Evolutionary conservation across 2,888 invertebrate species (phyloP).

Genomic region (Mimachlamys varia): DNA sequence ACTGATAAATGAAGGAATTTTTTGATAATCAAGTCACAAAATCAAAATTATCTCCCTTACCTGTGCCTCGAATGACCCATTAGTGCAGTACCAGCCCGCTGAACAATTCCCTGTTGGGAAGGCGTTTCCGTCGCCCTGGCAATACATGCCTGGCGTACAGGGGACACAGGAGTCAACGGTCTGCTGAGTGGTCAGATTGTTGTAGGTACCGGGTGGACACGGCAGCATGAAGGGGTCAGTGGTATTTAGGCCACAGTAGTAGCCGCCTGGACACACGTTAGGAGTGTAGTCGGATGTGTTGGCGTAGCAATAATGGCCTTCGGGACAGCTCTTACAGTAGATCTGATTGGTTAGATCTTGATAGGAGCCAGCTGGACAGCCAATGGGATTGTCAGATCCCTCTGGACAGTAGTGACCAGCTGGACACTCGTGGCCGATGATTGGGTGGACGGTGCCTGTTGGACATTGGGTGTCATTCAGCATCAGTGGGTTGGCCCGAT

Average conservation of each 20-base stretch:
- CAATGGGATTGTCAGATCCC: slow-evolving; percentile 74
- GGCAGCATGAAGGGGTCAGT: slow-evolving; percentile 67
- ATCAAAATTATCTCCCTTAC: slow-evolving; percentile 58
- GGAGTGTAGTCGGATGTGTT: slow-evolving; percentile 75
- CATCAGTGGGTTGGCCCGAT: slow-evolving; percentile 75
- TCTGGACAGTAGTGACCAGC: slow-evolving; percentile 74
- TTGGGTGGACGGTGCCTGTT: slow-evolving; percentile 74
- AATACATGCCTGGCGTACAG: slow-evolving; percentile 75
- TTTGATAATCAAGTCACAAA: too few relatives aligned
- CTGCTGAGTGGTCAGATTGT: slow-evolving; percentile 68
- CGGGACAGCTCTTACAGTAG: slow-evolving; percentile 75
- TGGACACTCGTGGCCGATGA: slow-evolving; percentile 76
- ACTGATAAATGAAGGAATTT: too few relatives aligned
- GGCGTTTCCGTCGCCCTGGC: slow-evolving; percentile 70
- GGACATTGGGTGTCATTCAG: slow-evolving; percentile 77
- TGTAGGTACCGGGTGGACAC: slow-evolving; percentile 74
- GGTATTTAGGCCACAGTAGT: slow-evolving; percentile 72
- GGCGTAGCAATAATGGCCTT: slow-evolving; percentile 75
- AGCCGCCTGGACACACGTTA: slow-evolving; percentile 74
- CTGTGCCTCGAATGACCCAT: slow-evolving; percentile 67
- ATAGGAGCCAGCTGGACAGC: slow-evolving; percentile 77
- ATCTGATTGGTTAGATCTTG: slow-evolving; percentile 75
- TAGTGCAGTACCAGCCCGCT: slow-evolving; percentile 75
- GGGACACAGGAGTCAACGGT: slow-evolving; percentile 62
- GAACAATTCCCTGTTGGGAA: slow-evolving; percentile 72